Base-by-base conservation (phyloP, 2,888 invertebrate species). In the Clepsis dumicolana region DNA sequence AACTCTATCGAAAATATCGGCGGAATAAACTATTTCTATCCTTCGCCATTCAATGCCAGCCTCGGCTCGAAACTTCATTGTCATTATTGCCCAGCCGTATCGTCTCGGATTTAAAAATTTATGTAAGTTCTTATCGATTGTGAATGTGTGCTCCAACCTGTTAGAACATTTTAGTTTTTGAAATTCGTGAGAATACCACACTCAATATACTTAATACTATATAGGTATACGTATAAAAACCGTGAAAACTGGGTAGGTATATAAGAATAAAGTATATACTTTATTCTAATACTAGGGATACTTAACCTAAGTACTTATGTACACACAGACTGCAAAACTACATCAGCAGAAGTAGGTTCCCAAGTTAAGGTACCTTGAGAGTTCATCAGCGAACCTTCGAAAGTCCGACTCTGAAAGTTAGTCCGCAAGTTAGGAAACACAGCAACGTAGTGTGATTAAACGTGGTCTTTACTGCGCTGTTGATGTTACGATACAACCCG, bases 361-460 rank as follows among this genome's bases (percentile, higher is more conserved):
- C 48, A 56, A 44, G 12, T 14, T 18, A 8, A 29, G 18, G 52
- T 44, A 25, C 41, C 16, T n/a, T 41, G 29, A 38, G n/a, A 29
- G 29, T 64, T 29, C 29, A 56, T 52, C 21, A 25, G 32, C 57
- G 57, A 57, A 57, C 38, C 53, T 53, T 52, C 32, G 18, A 14
- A 54, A 48, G 35, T 62, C n/a, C 10, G 44, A 38, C 44, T 54
- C 35, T 7, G 18, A 16, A 53, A 65, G 61, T 52, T 16, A 24
- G 52, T 8, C 38, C 53, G 29, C 29, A 35, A 29, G 41, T 41
- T 29, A 44, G 52, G 16, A 64, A 50, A 27, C 57, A 62, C 18
- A 57, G 56, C 27, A 35, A 32, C 62, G 24, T 64, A 68, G 59
- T 53, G 63, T 64, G 68, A 64, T 68, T 59, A 68, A 68, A 52